Base-by-base conservation (phyloP, 2,113 vertebrate species). In the Neoarius graeffei region DNA sequence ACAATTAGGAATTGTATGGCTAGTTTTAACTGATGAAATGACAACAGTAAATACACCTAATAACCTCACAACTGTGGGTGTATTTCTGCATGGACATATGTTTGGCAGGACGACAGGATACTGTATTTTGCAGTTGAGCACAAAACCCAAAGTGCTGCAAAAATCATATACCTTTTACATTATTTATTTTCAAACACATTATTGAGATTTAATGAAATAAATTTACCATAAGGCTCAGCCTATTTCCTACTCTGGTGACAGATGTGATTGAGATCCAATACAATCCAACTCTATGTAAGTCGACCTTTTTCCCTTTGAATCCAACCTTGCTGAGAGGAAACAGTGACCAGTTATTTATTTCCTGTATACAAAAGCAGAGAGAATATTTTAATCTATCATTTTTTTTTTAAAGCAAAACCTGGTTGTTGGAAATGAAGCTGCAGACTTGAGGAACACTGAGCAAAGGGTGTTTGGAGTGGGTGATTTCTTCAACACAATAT, bases 311-410 rank as follows among this genome's bases (percentile, higher is more conserved):
- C 64, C 42, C 35, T n/a, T 81, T 57, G n/a, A 48, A 3, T 69
- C 17, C 35, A 42, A 73, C 27, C 30, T 42, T 7, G 17, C n/a
- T 74, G 48, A 69, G 50, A 30, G 54, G 6, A 59, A 87, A 71
- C 48, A 71, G 25, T 27, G 80, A 77, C 80, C 59, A 79, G 42
- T 67, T 80, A 52, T 67, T 79, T 69, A 86, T n/a, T 62, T 82
- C 6, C 19, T 83, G 20, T 25, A 42, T 50, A 56, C 57, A 25
- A 60, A 35, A 69, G 48, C 6, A 23, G 50, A 30, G 50, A 19
- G 4, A 81, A 81, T 11, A 59, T 76, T 50, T 64, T 64, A 76
- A 52, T 54, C n/a, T 66, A 14, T 48, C 48, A 48, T 87, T 35
- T 54, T 13, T 3, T 57, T 71, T 54, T 17, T 56, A 25, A 84